Evolutionary conservation across 1,140 invertebrate species (phyloP), one percentile per base, ranked within the genome.

Genomic region (Aphidius gifuensis): DNA sequence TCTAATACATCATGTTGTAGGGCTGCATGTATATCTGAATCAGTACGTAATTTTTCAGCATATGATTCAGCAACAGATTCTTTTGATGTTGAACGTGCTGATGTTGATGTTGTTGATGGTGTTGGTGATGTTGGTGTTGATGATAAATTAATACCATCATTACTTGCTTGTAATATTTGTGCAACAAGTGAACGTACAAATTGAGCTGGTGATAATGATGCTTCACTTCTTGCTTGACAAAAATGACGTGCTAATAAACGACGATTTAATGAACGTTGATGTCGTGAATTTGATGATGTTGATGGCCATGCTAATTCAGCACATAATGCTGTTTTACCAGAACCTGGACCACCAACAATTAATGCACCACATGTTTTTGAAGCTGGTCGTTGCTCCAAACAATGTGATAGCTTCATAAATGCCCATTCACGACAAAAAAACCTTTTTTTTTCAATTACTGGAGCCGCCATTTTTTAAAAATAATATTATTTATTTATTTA

Each of bases 381-480:
- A 6, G 86, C 85, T 0, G 89, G 88, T 53, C 90, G 77, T 72
- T 92, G 90, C 68, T 97, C 94, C 65, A 98, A 73, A 65, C 92
- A 95, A 68, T 96, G 90, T 3, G 89, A 88, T n/a, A 98, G 84
- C 79, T 97, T 97, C 73, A 92, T 90, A 69, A 97, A 95, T 3
- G 92, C 93, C 96, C 95, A 98, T 79, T 97, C 94, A 11, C 96
- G 86, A 71, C 90, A 92, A 75, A 88, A 88, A 74, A 91, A 90
- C 55, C 86, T 85, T 69, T 88, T 88, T 70, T 83, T 83, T 66
- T 85, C 84, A 64, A 81, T 81, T 58, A 81, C 79, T 57, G 80
- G 80, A 16, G 80, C 80, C 6, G 79, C 78, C 80, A 81, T 81
- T 42, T 69, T 75, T 60, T 21, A 23, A 40, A 32, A 42, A 11